Evolutionary conservation across 2,797 vertebrate genomes (phyloP).

Genomic region (Agapornis canus): DNA sequence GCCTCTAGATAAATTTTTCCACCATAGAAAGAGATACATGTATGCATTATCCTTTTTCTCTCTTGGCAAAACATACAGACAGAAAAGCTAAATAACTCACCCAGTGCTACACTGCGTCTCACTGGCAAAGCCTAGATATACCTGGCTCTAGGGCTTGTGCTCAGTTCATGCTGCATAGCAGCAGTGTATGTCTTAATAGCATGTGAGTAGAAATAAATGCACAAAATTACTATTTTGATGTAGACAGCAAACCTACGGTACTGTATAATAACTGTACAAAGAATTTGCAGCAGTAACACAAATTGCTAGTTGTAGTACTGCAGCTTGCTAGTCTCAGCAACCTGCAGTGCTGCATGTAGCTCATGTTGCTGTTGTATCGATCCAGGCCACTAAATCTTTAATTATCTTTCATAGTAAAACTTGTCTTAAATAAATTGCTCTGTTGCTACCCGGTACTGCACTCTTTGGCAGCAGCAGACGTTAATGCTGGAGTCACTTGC

Average conservation of each 20-base stretch:
- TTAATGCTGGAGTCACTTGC: neutral
- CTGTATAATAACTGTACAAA: neutral
- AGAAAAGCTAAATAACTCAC: neutral
- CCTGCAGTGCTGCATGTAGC: neutral
- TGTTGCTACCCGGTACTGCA: neutral
- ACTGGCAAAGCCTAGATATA: neutral
- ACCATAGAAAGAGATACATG: neutral
- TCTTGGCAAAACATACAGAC: neutral
- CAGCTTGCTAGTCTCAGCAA: neutral
- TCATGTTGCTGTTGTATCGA: neutral
- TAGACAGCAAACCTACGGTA: neutral
- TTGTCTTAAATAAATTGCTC: slow-evolving; percentile 40
- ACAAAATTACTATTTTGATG: neutral
- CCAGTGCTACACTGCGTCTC: neutral
- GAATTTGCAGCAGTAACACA: slow-evolving; percentile 20
- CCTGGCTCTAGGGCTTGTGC: neutral
- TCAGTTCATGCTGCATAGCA: neutral
- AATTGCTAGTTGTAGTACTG: neutral
- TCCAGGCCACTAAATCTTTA: slow-evolving; percentile 35
- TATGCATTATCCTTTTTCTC: neutral
- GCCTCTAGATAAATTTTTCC: neutral
- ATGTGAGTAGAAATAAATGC: neutral
- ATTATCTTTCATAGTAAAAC: slow-evolving; percentile 54
- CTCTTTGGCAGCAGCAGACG: neutral
- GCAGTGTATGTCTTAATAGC: neutral